A percentile compares a stretch with the other conserved stretches of the same genome.
phyloP scores from a whole-genome alignment of 2,888 invertebrate genomes.

The Trissonchulus sp. region DNA sequence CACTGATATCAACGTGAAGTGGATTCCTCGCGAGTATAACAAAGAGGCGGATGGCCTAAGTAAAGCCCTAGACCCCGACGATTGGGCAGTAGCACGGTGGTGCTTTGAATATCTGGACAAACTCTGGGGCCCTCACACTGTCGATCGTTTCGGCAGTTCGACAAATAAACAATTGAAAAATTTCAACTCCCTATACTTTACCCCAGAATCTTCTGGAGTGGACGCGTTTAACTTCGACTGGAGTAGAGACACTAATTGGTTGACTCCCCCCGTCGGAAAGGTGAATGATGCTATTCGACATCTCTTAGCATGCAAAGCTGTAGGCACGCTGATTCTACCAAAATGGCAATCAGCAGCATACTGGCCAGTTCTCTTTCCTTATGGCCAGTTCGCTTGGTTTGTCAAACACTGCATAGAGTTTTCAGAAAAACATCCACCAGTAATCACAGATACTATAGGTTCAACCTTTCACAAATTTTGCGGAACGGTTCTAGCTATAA shows the following conservation, averaged over 20 bases:
- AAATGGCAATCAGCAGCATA: background rate
- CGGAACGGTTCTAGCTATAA: background rate
- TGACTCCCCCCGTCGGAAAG: background rate
- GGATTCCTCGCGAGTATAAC: constrained; percentile 11
- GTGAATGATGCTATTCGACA: background rate
- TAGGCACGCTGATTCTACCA: background rate
- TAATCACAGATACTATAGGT: background rate
- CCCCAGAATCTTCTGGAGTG: background rate
- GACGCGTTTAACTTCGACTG: constrained; percentile 2
- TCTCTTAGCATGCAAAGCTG: background rate
- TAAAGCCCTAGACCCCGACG: background rate
- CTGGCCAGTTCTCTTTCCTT: constrained; percentile 7
- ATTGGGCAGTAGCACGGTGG: background rate
- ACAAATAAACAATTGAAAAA: background rate
- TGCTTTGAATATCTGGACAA: background rate
- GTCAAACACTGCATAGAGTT: background rate
- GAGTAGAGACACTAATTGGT: background rate
- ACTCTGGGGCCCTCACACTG: background rate
- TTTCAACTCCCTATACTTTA: background rate
- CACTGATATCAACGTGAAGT: background rate
- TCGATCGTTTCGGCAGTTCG: background rate
- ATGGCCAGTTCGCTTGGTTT: background rate
- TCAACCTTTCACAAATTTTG: background rate
- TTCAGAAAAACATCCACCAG: background rate
- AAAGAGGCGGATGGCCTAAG: background rate